phyloP scores from a whole-genome alignment of 37 sponge, comb jelly and placozoan species.

The Hormiphora californensis region DNA sequence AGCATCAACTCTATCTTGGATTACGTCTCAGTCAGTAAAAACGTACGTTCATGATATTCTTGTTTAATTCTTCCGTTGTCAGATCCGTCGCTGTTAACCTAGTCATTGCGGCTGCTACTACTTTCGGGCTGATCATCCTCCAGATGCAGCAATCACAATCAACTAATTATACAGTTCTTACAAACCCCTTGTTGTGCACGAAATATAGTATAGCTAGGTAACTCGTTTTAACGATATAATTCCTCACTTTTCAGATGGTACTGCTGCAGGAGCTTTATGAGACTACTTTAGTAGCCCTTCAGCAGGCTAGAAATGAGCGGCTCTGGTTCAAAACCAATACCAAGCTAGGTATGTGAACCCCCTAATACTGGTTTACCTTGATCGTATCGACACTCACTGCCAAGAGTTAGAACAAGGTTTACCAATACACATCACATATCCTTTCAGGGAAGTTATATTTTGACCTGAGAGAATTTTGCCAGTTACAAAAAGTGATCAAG shows the following conservation, averaged over 20 bases:
- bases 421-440: not conserved
- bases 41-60: slow-evolving; percentile 6
- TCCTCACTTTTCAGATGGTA: slow-evolving; percentile 57
- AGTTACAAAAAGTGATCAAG: slow-evolving; percentile 71
- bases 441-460: slow-evolving; percentile 88
- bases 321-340: slow-evolving; percentile 99
- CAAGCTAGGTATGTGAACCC: too few relatives aligned
- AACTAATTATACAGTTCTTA: not conserved
- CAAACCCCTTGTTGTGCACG: not conserved
- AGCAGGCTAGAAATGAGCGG: slow-evolving; percentile 87
- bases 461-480: slow-evolving; percentile 75
- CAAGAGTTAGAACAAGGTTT: not conserved
- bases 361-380: not conserved
- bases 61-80: too few relatives aligned
- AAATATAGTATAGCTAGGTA: too few relatives aligned
- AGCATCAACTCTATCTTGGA: slow-evolving; percentile 97
- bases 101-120: too few relatives aligned
- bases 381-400: not conserved
- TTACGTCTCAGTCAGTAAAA: slow-evolving; percentile 73
- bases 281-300: slow-evolving; percentile 82
- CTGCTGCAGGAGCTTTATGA: slow-evolving; percentile 90
- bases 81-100: too few relatives aligned
- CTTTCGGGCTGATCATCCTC: too few relatives aligned
- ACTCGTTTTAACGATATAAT: too few relatives aligned
- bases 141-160: too few relatives aligned